phyloP scores from a whole-genome alignment of 2,797 vertebrate genomes.

The Peromyscus eremicus region DNA sequence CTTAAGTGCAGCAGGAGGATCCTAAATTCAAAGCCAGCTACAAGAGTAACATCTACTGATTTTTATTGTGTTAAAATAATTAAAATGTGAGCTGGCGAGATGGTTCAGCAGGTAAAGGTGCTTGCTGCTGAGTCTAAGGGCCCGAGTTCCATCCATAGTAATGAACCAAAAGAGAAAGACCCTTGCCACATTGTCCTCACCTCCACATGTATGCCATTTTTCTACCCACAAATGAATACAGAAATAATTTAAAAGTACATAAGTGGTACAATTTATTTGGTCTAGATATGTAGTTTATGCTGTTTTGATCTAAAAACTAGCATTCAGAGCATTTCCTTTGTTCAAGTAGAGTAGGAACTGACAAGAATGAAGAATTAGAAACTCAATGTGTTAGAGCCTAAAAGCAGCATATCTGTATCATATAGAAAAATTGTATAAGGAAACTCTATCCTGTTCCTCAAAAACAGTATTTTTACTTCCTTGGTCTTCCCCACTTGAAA shows the following conservation, averaged over 20 bases:
- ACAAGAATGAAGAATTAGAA: constrained; percentile 27
- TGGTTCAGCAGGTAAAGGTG: not conserved
- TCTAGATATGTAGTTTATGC: constrained; percentile 23
- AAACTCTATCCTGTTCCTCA: constrained; percentile 3
- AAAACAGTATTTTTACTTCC: constrained; percentile 57
- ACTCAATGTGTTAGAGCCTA: not conserved
- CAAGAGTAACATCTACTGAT: not conserved
- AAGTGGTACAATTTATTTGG: not conserved
- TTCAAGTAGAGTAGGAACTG: constrained; percentile 43
- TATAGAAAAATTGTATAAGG: constrained; percentile 48
- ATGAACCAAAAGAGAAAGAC: not conserved
- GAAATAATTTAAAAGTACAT: not conserved
- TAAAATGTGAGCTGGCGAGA: not conserved
- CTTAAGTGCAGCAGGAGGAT: not conserved
- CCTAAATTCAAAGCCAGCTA: not conserved
- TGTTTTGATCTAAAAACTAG: constrained; percentile 42
- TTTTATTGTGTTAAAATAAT: constrained; percentile 4
- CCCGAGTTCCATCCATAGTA: not conserved
- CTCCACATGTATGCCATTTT: not conserved
- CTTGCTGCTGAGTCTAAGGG: not conserved
- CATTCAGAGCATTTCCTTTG: constrained; percentile 20
- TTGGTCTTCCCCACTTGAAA: constrained; percentile 69
- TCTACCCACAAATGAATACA: not conserved
- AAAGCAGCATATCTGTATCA: constrained; percentile 50
- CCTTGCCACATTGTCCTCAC: not conserved